phyloP scores from a whole-genome alignment of 2,797 vertebrate genomes.

The Thripadectes ignobilis region DNA sequence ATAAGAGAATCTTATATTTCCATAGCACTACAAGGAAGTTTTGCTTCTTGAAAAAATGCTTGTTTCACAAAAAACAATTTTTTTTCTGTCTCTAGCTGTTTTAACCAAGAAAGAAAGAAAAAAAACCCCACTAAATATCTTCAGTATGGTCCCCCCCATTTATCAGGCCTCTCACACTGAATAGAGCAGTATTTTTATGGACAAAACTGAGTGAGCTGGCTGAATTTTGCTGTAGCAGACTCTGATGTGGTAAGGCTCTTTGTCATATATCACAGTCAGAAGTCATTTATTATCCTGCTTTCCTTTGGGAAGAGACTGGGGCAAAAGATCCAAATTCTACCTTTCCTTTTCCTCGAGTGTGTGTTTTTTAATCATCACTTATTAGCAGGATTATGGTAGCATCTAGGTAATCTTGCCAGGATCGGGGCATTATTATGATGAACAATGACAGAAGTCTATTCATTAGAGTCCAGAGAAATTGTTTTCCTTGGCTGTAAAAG shows the following conservation, averaged over 20 bases:
- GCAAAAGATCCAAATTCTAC: conserved; percentile 46
- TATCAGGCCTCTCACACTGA: conserved; percentile 60
- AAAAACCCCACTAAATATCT: conserved; percentile 8
- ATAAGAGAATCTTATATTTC: conserved; percentile 42
- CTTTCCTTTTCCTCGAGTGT: conserved; percentile 55
- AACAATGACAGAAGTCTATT: conserved; percentile 69
- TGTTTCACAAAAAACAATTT: conserved; percentile 40
- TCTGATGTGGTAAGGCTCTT: conserved; percentile 68
- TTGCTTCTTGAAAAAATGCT: conserved; percentile 42
- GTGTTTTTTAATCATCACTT: conserved; percentile 65
- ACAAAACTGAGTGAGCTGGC: conserved; percentile 68
- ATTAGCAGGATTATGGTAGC: conserved; percentile 54
- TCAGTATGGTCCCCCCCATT: conserved; percentile 61
- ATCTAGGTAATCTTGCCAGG: conserved; percentile 63
- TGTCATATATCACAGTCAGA: conserved; percentile 72
- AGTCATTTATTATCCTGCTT: conserved; percentile 75
- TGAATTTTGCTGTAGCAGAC: conserved; percentile 65
- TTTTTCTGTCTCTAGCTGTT: conserved; percentile 30
- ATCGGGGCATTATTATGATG: conserved; percentile 64
- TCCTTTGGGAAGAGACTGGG: conserved; percentile 66
- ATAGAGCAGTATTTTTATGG: conserved; percentile 62
- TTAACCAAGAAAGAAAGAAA: background rate
- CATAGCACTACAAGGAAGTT: conserved; percentile 12
- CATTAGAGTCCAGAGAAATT: conserved; percentile 68
- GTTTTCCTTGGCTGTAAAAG: conserved; percentile 67